phyloP scores from a whole-genome alignment of 2,113 vertebrate genomes.

The Orthonyx spaldingii region DNA sequence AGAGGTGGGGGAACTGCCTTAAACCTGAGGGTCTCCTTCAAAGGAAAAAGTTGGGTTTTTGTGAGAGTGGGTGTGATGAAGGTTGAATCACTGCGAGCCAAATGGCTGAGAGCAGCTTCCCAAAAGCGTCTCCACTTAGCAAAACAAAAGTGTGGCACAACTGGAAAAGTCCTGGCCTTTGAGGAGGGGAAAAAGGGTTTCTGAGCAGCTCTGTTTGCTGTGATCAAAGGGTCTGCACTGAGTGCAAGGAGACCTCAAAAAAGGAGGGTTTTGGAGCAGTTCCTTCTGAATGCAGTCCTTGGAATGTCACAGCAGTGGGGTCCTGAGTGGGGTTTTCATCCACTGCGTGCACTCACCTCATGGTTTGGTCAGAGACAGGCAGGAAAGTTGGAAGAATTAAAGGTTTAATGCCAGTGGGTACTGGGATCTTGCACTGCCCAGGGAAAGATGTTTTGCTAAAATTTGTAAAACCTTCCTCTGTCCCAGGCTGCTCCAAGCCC shows the following conservation, averaged over 20 bases:
- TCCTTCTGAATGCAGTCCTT: not conserved
- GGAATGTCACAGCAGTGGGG: not conserved
- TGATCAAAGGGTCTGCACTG: fast-evolving
- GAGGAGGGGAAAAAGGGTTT: not conserved
- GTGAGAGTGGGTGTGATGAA: fast-evolving
- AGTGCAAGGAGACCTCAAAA: not conserved
- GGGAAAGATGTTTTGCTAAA: not conserved
- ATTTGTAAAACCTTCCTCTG: not conserved
- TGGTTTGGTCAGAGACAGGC: not conserved
- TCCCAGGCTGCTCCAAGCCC: not conserved
- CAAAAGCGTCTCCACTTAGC: not conserved
- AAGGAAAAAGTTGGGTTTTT: not conserved
- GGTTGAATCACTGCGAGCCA: not conserved
- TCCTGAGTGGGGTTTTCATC: not conserved
- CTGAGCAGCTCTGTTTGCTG: not conserved
- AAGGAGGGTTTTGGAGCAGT: not conserved
- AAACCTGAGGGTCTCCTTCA: not conserved
- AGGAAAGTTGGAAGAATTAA: not conserved
- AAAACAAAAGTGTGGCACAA: not conserved
- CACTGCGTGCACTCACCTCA: fast-evolving
- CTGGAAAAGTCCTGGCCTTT: not conserved
- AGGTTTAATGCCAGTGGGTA: not conserved
- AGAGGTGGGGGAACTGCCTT: fast-evolving
- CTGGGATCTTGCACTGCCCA: not conserved
- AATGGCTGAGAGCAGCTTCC: not conserved